A percentile compares a stretch with the other conserved stretches of the same genome.
phyloP scores from a whole-genome alignment of 2,888 invertebrate species.

The Mimas tiliae region DNA sequence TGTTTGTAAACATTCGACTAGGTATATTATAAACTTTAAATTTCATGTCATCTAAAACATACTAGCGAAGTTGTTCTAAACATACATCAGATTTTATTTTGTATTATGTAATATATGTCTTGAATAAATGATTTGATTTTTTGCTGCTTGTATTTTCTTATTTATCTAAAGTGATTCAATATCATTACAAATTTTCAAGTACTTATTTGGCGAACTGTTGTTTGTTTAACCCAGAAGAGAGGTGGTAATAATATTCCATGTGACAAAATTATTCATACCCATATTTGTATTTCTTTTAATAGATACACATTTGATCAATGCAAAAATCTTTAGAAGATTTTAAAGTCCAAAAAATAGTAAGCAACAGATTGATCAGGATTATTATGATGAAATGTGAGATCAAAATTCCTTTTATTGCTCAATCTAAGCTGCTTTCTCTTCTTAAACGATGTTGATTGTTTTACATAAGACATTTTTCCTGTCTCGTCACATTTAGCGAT shows the following conservation, averaged over 20 bases:
- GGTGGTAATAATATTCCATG: too few species aligned
- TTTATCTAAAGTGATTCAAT: too few species aligned
- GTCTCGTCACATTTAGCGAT: slow-evolving; percentile 16
- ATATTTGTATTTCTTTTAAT: too few species aligned
- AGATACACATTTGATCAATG: not conserved
- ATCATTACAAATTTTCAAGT: too few species aligned
- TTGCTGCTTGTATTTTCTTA: too few species aligned
- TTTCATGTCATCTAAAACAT: slow-evolving; percentile 9
- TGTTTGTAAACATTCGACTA: slow-evolving; percentile 5
- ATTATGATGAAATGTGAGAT: not conserved
- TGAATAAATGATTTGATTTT: not conserved
- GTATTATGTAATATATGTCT: not conserved
- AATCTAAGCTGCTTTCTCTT: slow-evolving; percentile 3
- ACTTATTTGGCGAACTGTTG: too few species aligned
- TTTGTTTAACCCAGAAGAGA: too few species aligned
- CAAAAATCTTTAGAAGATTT: not conserved
- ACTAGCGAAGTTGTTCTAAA: not conserved
- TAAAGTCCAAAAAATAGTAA: not conserved
- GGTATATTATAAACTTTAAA: slow-evolving; percentile 5
- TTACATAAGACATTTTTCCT: slow-evolving; percentile 10
- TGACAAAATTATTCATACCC: too few species aligned
- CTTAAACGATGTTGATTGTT: slow-evolving; percentile 2
- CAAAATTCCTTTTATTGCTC: not conserved
- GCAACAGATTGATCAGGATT: not conserved
- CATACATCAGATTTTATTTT: not conserved